phyloP scores from a whole-genome alignment of 2,888 invertebrate species.

The Ectropis crepuscularia region DNA sequence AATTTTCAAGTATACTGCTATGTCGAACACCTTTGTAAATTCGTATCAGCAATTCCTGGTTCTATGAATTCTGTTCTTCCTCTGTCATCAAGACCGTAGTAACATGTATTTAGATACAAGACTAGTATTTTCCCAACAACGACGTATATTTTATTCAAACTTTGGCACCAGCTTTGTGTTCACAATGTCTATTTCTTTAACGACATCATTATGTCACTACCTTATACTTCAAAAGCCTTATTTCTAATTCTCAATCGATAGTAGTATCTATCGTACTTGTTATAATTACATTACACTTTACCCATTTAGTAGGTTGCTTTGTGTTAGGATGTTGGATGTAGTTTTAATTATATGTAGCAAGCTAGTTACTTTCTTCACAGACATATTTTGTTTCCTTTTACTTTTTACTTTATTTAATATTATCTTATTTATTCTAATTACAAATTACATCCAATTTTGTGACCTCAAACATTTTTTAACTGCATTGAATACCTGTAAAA shows the following conservation, averaged over 20 bases:
- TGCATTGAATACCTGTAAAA: too few relatives aligned
- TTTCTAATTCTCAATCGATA: conserved; percentile 33
- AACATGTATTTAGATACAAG: conserved; percentile 45
- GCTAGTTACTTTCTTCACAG: conserved; percentile 15
- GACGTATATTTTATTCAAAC: conserved; percentile 54
- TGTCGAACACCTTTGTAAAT: too few relatives aligned
- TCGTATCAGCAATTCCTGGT: too few relatives aligned
- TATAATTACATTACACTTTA: conserved; percentile 36
- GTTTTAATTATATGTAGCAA: conserved; percentile 26
- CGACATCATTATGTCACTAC: not conserved
- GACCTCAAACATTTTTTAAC: too few relatives aligned
- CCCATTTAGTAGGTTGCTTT: conserved; percentile 21
- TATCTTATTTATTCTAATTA: not conserved
- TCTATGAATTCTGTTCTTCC: not conserved
- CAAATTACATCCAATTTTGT: not conserved
- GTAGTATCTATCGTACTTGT: conserved; percentile 7
- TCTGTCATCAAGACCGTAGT: conserved; percentile 50
- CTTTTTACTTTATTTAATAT: conserved; percentile 9
- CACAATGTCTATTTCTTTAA: conserved; percentile 18
- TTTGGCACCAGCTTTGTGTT: conserved; percentile 45
- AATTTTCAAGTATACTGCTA: too few relatives aligned
- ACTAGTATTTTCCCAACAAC: conserved; percentile 32
- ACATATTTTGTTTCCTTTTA: conserved; percentile 12
- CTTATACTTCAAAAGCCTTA: conserved; percentile 29
- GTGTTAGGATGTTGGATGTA: conserved; percentile 28